Percentiles rank a stretch among this genome's conserved stretches.
These are phyloP conservation scores for Plagodis pulveraria DNA, from an alignment of 2,888 invertebrate genomes.

Conservation along the genomic window DNA sequence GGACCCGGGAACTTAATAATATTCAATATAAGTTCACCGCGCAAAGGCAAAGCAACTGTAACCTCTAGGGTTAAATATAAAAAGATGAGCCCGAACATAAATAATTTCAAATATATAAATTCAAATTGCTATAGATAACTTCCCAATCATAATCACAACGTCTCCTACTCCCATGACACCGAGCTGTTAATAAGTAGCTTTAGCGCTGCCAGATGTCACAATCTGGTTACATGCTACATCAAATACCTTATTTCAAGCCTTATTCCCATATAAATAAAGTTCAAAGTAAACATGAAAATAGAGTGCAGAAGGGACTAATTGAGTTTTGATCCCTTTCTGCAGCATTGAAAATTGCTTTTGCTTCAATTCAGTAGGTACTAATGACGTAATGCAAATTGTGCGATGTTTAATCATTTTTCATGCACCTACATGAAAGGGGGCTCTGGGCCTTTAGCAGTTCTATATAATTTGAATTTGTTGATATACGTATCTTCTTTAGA, in stretches of 20 bases:
- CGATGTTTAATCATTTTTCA: conserved; percentile 21
- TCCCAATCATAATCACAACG: conserved; percentile 16
- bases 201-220: conserved; percentile 57
- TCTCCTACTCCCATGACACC: conserved; percentile 40
- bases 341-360: conserved; percentile 36
- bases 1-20: no score
- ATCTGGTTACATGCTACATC: conserved; percentile 41
- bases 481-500: no score
- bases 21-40: no score
- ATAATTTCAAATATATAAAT: neutral
- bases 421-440: no score
- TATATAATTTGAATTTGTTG: no score
- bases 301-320: conserved; percentile 47
- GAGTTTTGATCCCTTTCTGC: conserved; percentile 60
- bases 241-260: conserved; percentile 1
- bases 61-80: no score
- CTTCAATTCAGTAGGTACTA: conserved; percentile 28
- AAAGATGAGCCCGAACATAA: no score
- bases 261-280: conserved; percentile 7
- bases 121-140: conserved; percentile 17
- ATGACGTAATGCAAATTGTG: conserved; percentile 35
- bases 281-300: conserved; percentile 15
- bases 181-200: conserved; percentile 48
- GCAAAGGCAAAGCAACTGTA: no score
- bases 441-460: no score